These are phyloP conservation scores for Mallotus villosus DNA, from an alignment of 2,797 vertebrate genomes.

Conservation along the genomic window DNA sequence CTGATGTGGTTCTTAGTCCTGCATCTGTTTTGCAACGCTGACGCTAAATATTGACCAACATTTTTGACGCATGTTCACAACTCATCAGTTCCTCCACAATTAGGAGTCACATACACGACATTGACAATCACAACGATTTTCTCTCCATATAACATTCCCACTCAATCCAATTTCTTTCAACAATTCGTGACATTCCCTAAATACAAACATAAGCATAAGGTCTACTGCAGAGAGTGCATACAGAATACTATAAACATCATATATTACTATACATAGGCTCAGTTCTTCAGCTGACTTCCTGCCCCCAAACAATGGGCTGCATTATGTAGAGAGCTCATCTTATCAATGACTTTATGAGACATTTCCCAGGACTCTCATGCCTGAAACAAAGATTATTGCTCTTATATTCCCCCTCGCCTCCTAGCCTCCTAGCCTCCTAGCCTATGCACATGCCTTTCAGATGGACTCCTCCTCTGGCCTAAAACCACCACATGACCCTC, in stretches of 20 bases:
- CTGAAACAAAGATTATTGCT: conserved; percentile 54
- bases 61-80: background rate
- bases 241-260: conserved; percentile 24
- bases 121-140: background rate
- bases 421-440: conserved; percentile 45
- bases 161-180: background rate
- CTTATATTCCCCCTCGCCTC: conserved; percentile 53
- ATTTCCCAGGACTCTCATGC: conserved; percentile 58
- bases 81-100: background rate
- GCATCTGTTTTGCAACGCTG: too few species aligned
- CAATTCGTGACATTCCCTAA: background rate
- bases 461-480: conserved; percentile 59
- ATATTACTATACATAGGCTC: conserved; percentile 35
- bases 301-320: conserved; percentile 45
- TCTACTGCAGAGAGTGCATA: background rate
- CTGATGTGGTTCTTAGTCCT: too few species aligned
- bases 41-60: background rate
- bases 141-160: background rate
- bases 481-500: conserved; percentile 69
- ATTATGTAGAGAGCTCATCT: conserved; percentile 48
- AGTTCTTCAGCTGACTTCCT: conserved; percentile 51
- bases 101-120: background rate
- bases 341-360: conserved; percentile 63
- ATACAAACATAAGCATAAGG: background rate
- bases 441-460: conserved; percentile 61